A percentile compares a stretch with the other conserved stretches of the same genome.
phyloP scores from a whole-genome alignment of 2,888 invertebrate genomes.

The Drosophila emarginata region DNA sequence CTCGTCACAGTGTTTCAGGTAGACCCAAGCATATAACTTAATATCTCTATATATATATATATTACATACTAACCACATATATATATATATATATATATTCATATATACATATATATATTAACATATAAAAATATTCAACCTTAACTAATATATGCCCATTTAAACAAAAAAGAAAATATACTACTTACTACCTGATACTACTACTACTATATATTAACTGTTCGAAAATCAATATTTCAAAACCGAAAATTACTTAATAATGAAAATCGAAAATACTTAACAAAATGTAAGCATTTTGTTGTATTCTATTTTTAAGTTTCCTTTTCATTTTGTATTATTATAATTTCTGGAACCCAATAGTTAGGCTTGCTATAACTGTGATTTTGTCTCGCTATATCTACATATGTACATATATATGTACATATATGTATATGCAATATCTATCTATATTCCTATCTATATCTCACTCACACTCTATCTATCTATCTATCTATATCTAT shows the following conservation, averaged over 20 bases:
- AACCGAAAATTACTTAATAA: slow-evolving; percentile 1
- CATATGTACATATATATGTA: background rate
- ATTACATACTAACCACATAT: slow-evolving; percentile 51
- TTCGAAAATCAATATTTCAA: background rate
- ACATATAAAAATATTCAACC: slow-evolving; percentile 11
- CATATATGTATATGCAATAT: background rate
- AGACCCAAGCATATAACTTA: slow-evolving; percentile 60
- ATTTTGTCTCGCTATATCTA: slow-evolving; percentile 34
- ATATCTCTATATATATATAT: slow-evolving; percentile 55
- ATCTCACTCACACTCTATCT: slow-evolving; percentile 21
- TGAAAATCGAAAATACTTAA: slow-evolving; percentile 2
- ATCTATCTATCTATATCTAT: slow-evolving; percentile 14
- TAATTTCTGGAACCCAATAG: slow-evolving; percentile 36
- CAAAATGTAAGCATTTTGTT: slow-evolving; percentile 45
- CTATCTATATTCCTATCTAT: slow-evolving; percentile 42
- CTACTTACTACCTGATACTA: background rate
- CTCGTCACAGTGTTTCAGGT: slow-evolving; percentile 99
- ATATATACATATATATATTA: background rate
- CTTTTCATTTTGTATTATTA: slow-evolving; percentile 50
- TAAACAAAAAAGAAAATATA: background rate
- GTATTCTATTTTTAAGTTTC: slow-evolving; percentile 29
- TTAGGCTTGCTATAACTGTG: slow-evolving; percentile 52
- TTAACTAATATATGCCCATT: slow-evolving; percentile 3
- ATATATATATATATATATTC: slow-evolving; percentile 28
- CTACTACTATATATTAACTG: slow-evolving; percentile 5